These are phyloP conservation scores for Calycopis cecrops DNA, from an alignment of 1,140 invertebrate genomes.

Conservation along the genomic window DNA sequence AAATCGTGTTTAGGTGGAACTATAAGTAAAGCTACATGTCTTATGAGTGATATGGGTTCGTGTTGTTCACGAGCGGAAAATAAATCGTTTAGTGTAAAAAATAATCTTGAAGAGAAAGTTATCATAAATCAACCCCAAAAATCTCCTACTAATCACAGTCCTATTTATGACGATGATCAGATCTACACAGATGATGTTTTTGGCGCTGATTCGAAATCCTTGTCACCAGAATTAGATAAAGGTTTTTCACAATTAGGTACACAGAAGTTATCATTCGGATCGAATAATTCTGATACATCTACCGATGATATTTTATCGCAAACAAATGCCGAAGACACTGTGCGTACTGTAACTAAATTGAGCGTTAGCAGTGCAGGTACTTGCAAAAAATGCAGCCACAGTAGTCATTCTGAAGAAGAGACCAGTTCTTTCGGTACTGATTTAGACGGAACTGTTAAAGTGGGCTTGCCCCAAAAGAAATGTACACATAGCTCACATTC, in stretches of 20 bases:
- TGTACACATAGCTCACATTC: conserved; percentile 86
- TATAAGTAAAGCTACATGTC: conserved; percentile 73
- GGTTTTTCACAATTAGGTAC: conserved; percentile 60
- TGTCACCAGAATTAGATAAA: conserved; percentile 76
- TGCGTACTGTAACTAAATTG: conserved; percentile 51
- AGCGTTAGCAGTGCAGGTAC: conserved; percentile 64
- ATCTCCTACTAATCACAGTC: conserved; percentile 76
- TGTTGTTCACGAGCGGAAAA: conserved; percentile 67
- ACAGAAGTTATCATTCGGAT: conserved; percentile 78
- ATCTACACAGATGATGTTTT: conserved; percentile 80
- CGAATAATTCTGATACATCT: conserved; percentile 79
- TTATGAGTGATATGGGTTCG: conserved; percentile 66
- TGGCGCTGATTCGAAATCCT: conserved; percentile 75
- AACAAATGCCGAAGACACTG: conserved; percentile 64
- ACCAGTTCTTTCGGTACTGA: conserved; percentile 81
- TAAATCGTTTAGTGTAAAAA: conserved; percentile 57
- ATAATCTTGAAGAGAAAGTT: conserved; percentile 67
- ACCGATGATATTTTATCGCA: conserved; percentile 77
- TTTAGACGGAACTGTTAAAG: conserved; percentile 85
- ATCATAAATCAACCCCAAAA: conserved; percentile 77
- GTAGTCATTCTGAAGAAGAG: conserved; percentile 81
- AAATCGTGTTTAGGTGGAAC: conserved; percentile 76
- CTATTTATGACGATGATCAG: conserved; percentile 79
- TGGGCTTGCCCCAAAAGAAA: conserved; percentile 84
- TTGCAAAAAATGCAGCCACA: conserved; percentile 77